Percentiles rank a stretch among this genome's conserved stretches.
These are phyloP conservation scores for Nasonia longicornis DNA, from an alignment of 1,140 invertebrate genomes.

Conservation along the genomic window DNA sequence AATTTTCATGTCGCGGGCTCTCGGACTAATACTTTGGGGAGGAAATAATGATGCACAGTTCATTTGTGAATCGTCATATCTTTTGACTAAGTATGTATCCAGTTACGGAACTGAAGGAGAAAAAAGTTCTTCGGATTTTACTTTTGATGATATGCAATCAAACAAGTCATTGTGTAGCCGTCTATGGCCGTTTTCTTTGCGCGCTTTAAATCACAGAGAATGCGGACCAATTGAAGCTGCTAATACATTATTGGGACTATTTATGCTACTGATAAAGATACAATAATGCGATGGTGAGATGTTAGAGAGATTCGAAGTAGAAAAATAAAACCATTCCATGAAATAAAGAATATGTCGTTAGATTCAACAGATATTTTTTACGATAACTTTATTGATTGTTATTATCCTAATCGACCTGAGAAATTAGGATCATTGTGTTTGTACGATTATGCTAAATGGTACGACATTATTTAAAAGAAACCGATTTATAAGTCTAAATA, in stretches of 20 bases:
- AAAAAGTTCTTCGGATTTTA: constrained; percentile 43
- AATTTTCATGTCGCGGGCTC: too few species aligned
- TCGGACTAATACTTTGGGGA: constrained; percentile 49
- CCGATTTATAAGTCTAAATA: too few species aligned
- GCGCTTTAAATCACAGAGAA: constrained; percentile 55
- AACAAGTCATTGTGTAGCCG: constrained; percentile 41
- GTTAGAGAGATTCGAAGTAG: constrained; percentile 52
- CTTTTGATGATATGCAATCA: constrained; percentile 13
- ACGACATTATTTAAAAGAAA: too few species aligned
- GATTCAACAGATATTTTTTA: constrained; percentile 52
- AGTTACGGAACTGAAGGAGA: constrained; percentile 51
- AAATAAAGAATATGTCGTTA: constrained; percentile 46
- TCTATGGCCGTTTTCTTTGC: constrained; percentile 48
- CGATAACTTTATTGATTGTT: constrained; percentile 51
- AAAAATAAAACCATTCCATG: constrained; percentile 53
- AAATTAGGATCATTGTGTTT: constrained; percentile 34
- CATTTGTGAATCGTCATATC: constrained; percentile 53
- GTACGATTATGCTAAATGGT: constrained; percentile 49
- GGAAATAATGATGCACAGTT: constrained; percentile 61
- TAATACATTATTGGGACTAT: constrained; percentile 50
- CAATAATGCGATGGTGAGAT: constrained; percentile 60
- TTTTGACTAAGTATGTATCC: constrained; percentile 55
- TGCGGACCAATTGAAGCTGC: constrained; percentile 55
- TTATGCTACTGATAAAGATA: constrained; percentile 57
- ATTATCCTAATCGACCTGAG: constrained; percentile 52